Base-by-base conservation (phyloP, 1,140 invertebrate genomes). In the Agraylea sexmaculata region DNA sequence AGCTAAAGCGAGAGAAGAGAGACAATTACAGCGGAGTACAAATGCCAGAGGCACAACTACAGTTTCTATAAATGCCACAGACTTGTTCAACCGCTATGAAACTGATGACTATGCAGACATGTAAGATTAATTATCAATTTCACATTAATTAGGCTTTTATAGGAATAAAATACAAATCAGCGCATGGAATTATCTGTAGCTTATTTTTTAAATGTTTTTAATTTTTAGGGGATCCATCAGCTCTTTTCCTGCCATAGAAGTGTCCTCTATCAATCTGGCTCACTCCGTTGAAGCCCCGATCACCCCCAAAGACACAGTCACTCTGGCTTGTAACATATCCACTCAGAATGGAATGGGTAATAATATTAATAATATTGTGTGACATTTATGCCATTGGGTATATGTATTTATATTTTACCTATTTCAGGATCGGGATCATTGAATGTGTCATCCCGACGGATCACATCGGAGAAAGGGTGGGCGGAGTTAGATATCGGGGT, bases 231-330 rank as follows among this genome's bases (percentile, higher is more conserved):
- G 66, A 37, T 62, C 61, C 20, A 46, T 54, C 34, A 58, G 64
- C 19, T 53, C 69, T 10, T 66, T 88, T 51, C 83, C 85, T 12
- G 74, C 64, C 36, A 70, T 95, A 45, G 89, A 96, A 69, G 76
- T 95, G 5, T 87, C 79, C 37, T 85, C 84, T 12, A 89, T 96
- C 83, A 81, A 79, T 19, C 82, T 96, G 53, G 74, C 77, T 22
- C 90, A 95, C 56, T 89, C 87, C 0, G 87, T 95, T 32, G 89
- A 96, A 63, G 83, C 87, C 30, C 91, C 90, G 1, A 65, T 95
- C 7, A 92, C 87, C 1, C 55, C 76, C 34, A 78, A 77, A 51
- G 83, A 95, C 51, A 89, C 85, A 8, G 71, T 82, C 32, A 80
- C 77, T 0, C 59, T 91, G 49, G 77, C 80, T 27, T 85, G 86